A percentile compares a stretch with the other conserved stretches of the same genome.
Evolutionary conservation across 1,140 invertebrate genomes (phyloP).

Genomic region (Drosophila pseudoananassae): DNA sequence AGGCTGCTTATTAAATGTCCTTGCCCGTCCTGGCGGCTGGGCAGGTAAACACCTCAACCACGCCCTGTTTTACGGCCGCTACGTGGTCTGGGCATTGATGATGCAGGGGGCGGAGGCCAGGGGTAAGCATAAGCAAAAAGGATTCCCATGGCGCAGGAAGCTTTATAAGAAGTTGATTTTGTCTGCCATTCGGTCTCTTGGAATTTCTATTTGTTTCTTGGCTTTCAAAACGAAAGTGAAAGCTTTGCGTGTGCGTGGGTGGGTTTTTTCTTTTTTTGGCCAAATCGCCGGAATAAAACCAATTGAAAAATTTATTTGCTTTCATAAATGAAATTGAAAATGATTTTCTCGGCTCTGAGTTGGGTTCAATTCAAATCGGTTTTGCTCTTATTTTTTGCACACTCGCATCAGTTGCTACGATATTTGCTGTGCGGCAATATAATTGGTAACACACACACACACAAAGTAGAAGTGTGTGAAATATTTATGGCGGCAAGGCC

Average conservation of each 20-base stretch:
- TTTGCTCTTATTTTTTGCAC: slow-evolving; percentile 21
- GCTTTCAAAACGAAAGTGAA: slow-evolving; percentile 34
- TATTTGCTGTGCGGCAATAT: slow-evolving; percentile 46
- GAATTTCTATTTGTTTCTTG: slow-evolving; percentile 54
- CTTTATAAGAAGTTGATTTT: slow-evolving; percentile 47
- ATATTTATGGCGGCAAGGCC: slow-evolving; percentile 26
- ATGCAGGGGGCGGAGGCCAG: not conserved
- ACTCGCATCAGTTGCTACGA: slow-evolving; percentile 15
- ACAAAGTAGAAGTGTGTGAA: slow-evolving; percentile 24
- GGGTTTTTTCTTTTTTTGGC: slow-evolving; percentile 1
- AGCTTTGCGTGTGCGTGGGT: not conserved
- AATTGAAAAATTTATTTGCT: slow-evolving; percentile 73
- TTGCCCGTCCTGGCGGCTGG: slow-evolving; percentile 6
- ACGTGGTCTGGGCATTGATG: slow-evolving; percentile 46
- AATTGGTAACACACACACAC: slow-evolving; percentile 30
- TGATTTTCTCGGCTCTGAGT: slow-evolving; percentile 43
- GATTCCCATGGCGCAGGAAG: slow-evolving; percentile 37
- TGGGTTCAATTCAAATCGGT: slow-evolving; percentile 21
- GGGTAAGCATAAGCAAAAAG: slow-evolving; percentile 23
- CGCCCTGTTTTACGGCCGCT: slow-evolving; percentile 37
- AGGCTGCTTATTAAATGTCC: slow-evolving; percentile 56
- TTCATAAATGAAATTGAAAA: slow-evolving; percentile 74
- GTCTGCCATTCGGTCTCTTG: slow-evolving; percentile 41
- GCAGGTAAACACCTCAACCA: slow-evolving; percentile 39
- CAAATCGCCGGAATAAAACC: slow-evolving; percentile 43